Evolutionary conservation across 2,113 vertebrate species (phyloP), one percentile per base, ranked within the genome.

Genomic region (Camelus bactrianus): DNA sequence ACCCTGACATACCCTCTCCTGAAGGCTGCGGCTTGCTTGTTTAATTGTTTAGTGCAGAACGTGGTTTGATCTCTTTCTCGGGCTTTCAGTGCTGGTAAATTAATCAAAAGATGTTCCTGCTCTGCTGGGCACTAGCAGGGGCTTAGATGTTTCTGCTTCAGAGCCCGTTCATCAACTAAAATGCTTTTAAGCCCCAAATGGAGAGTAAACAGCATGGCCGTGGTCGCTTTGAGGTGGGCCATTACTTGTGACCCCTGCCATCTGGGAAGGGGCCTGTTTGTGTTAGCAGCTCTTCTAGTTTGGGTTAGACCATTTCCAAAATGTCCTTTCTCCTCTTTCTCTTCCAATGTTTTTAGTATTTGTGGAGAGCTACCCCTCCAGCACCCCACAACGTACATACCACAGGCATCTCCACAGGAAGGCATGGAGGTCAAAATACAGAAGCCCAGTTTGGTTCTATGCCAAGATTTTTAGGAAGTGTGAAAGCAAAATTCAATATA

Each of bases 51-150:
- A 96, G 96, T 95, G 84, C 60, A 38, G 95, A 83, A 20, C 58
- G 65, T 54, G 94, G 97, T 98, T 98, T 98, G 98, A 98, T 98
- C 98, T 98, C 98, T 88, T 73, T 97, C 94, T 94, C 81, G 89
- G 95, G 91, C 94, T 98, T 98, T 97, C 93, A 84, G 98, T 95
- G 54, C 96, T 97, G 97, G 93, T 97, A 97, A 98, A 98, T 98
- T 98, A 98, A 98, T 98, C 98, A 98, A 96, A 98, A 95, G 95
- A 97, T 97, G 94, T 98, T 97, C 94, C 76, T 98, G 97, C 98
- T 98, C 94, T 98, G 77, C 96, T 96, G 98, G 97, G 97, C 95
- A 97, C 98, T 98, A 98, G 98, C 97, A 96, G 97, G 95, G 82
- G 73, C 98, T 98, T 96, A 97, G 97, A 98, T 97, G 94, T 98